A percentile compares a stretch with the other conserved stretches of the same genome.
phyloP scores from a whole-genome alignment of 2,797 vertebrate species.

The Furcifer pardalis region DNA sequence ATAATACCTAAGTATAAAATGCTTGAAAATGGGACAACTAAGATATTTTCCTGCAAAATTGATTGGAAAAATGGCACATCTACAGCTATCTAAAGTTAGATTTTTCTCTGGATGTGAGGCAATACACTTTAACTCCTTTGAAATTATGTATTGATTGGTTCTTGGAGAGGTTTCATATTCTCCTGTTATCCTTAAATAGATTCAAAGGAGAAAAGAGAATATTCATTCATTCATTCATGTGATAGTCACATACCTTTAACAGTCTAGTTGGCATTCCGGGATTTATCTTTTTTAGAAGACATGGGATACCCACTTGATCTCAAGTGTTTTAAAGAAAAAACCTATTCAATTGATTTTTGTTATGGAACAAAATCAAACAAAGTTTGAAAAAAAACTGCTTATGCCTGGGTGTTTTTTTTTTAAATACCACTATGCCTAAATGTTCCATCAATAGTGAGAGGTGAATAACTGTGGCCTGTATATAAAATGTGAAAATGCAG shows the following conservation, averaged over 20 bases:
- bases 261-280: not conserved
- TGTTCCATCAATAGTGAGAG: no score
- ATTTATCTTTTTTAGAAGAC: no score
- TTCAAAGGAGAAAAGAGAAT: conserved; percentile 16
- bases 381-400: no score
- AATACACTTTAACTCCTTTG: conserved; percentile 43
- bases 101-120: not conserved
- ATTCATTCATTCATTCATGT: not conserved
- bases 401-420: no score
- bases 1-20: conserved; percentile 38
- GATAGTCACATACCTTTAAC: conserved; percentile 2
- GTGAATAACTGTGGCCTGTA: no score
- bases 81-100: conserved; percentile 42
- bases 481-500: no score
- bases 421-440: no score
- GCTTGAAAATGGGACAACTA: conserved; percentile 46
- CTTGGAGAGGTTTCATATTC: conserved; percentile 31
- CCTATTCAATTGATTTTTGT: no score
- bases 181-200: conserved; percentile 10
- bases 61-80: conserved; percentile 42
- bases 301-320: no score
- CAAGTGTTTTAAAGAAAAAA: no score
- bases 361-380: no score
- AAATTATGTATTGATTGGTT: conserved; percentile 38
- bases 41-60: conserved; percentile 55